Percentiles rank a stretch among this genome's conserved stretches.
Evolutionary conservation across 2,113 vertebrate species (phyloP).

Genomic region (Megalops atlanticus): DNA sequence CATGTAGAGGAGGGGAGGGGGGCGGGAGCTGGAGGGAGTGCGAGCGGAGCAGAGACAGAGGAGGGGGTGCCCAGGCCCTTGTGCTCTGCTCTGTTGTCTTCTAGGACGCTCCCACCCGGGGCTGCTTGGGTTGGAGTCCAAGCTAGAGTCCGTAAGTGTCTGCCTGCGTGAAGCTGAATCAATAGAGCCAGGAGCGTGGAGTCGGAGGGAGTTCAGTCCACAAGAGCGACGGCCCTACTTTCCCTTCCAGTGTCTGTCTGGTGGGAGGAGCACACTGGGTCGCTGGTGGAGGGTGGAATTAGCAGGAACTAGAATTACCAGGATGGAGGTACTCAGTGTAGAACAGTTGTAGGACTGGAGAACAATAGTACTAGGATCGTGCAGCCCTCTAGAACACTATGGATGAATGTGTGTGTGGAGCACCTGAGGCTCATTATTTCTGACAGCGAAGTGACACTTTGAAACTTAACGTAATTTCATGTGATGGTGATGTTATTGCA

Average conservation of each 20-base stretch:
- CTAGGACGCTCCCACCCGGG: conserved; percentile 31
- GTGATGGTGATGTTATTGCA: conserved; percentile 33
- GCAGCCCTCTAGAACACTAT: not conserved
- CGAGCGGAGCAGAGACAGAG: conserved; percentile 15
- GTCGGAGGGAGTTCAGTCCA: no score
- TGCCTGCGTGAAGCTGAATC: conserved; percentile 49
- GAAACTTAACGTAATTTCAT: conserved; percentile 56
- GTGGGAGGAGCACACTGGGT: conserved; percentile 27
- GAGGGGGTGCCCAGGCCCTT: conserved; percentile 28
- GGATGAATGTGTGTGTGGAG: not conserved
- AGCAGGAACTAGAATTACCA: no score
- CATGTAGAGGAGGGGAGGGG: conserved; percentile 64
- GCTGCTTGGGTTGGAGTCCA: conserved; percentile 38
- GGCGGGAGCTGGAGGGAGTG: conserved; percentile 34
- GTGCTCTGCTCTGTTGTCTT: conserved; percentile 19
- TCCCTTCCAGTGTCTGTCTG: no score
- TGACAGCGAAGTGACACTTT: conserved; percentile 44
- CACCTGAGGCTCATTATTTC: conserved; percentile 37
- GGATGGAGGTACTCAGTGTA: no score
- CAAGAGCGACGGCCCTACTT: no score
- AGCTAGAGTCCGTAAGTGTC: conserved; percentile 43
- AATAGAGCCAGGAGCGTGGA: conserved; percentile 5
- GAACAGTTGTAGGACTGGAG: not conserved
- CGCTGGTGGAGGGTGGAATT: conserved; percentile 25
- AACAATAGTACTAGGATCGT: not conserved